Base-by-base conservation (phyloP, 2,888 invertebrate genomes). In the Gryllus longicercus region DNA sequence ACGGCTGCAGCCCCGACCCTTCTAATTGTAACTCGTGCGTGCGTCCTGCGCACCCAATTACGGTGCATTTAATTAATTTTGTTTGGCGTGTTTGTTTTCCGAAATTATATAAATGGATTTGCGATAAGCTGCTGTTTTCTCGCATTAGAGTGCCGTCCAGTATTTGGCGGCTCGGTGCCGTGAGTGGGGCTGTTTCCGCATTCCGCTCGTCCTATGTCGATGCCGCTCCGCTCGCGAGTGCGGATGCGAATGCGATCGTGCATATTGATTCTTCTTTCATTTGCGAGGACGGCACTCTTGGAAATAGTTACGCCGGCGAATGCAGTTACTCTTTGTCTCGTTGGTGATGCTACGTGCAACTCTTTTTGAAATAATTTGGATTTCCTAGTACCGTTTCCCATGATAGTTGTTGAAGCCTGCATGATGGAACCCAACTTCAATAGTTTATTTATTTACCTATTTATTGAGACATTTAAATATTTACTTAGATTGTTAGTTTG, bases 21-120 rank as follows among this genome's bases (percentile, higher is more conserved):
- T 3, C 63, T 63, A 63, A 63, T 63, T 63, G 63, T 63, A 63
- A 63, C 63, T 63, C 63, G 63, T 63, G 63, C 63, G 63, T n/a
- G 63, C 63, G 5, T 14, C 63, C 63, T 63, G 63, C 63, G 63
- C 63, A 18, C 63, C 63, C 63, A 63, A 63, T 63, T 63, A 63
- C 63, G 63, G 63, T n/a, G 14, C 63, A 63, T 63, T 63, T 63
- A 63, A 63, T 63, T 63, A 63, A 63, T 63, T 63, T 63, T 63
- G 63, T 63, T 63, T 63, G 63, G 63, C 63, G 63, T 63, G 63
- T 63, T 63, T 63, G 63, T 63, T 63, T 63, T 63, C 63, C 63
- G n/a, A 63, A 63, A 63, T 63, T 63, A 63, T 63, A 63, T 63
- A 63, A 63, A 63, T 63, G 63, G 63, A 63, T 63, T 63, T 63